These are phyloP conservation scores for Caenorhabditis doughertyi DNA, from an alignment of 2,888 invertebrate species.

Conservation along the genomic window DNA sequence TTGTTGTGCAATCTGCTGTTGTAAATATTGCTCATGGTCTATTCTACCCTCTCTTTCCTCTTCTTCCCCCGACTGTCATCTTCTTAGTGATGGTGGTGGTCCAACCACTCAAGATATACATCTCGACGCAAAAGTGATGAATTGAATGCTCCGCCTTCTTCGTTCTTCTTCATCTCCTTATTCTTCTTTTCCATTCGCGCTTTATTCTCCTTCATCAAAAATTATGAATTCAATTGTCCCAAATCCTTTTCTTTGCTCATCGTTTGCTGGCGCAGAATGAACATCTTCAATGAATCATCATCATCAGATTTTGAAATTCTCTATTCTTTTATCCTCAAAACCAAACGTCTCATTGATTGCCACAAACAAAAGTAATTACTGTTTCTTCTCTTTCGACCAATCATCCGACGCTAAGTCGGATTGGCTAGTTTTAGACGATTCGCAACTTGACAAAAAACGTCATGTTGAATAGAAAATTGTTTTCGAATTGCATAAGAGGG, in stretches of 20 bases:
- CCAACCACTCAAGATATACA: constrained; percentile 63
- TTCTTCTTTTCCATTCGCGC: constrained; percentile 28
- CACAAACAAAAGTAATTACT: constrained; percentile 61
- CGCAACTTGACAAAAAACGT: constrained; percentile 60
- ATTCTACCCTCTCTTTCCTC: not conserved
- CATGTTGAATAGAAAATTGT: constrained; percentile 63
- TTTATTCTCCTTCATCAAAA: constrained; percentile 56
- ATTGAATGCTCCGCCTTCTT: constrained; percentile 60
- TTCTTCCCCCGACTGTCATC: constrained; percentile 49
- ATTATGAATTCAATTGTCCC: constrained; percentile 58
- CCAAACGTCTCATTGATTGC: constrained; percentile 56
- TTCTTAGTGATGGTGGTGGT: constrained; percentile 26
- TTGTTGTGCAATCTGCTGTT: constrained; percentile 65
- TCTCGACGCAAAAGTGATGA: constrained; percentile 60
- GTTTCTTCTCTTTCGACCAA: constrained; percentile 53
- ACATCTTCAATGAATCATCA: constrained; percentile 32
- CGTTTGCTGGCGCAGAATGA: not conserved
- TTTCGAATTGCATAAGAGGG: constrained; percentile 56
- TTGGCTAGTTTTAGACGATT: constrained; percentile 61
- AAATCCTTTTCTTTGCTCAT: constrained; percentile 12
- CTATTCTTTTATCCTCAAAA: constrained; percentile 26
- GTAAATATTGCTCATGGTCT: constrained; percentile 50
- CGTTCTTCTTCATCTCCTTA: constrained; percentile 18
- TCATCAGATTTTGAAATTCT: constrained; percentile 16
- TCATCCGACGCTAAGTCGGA: constrained; percentile 63